phyloP scores from a whole-genome alignment of 2,888 invertebrate species.

The Sinopyrophorus schimmeli region DNA sequence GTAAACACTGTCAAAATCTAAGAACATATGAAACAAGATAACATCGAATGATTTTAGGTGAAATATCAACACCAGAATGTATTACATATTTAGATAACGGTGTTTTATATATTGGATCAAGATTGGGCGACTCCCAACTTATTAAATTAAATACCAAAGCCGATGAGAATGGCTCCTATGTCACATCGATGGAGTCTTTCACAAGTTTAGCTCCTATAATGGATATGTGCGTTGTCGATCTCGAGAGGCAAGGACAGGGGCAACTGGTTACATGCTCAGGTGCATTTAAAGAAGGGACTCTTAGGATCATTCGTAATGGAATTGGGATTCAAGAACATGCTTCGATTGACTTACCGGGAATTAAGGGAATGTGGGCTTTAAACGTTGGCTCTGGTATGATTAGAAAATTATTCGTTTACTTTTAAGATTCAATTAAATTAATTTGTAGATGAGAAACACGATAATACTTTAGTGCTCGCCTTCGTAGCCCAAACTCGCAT shows the following conservation, averaged over 20 bases:
- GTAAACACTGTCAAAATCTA: conserved; percentile 46
- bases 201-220: conserved; percentile 97
- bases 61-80: conserved; percentile 94
- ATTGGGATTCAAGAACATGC: conserved; percentile 99
- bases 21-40: conserved; percentile 3
- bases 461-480: conserved; percentile 91
- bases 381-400: conserved; percentile 64
- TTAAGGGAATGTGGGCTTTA: conserved; percentile 98
- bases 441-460: conserved; percentile 51
- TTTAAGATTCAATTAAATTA: not conserved
- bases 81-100: conserved; percentile 98
- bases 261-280: conserved; percentile 98
- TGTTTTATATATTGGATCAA: conserved; percentile 94
- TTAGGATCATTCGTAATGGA: conserved; percentile 96
- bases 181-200: conserved; percentile 93
- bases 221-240: conserved; percentile 96
- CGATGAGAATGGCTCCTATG: conserved; percentile 86
- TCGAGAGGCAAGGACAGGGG: conserved; percentile 96
- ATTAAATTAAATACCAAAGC: conserved; percentile 83
- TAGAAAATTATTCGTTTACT: not conserved
- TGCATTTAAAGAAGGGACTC: conserved; percentile 94
- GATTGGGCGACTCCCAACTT: conserved; percentile 95
- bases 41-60: conserved; percentile 64
- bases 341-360: conserved; percentile 93
- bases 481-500: conserved; percentile 98